These are phyloP conservation scores for Drosophila parthenogenetica DNA, from an alignment of 2,888 invertebrate species.

Conservation along the genomic window DNA sequence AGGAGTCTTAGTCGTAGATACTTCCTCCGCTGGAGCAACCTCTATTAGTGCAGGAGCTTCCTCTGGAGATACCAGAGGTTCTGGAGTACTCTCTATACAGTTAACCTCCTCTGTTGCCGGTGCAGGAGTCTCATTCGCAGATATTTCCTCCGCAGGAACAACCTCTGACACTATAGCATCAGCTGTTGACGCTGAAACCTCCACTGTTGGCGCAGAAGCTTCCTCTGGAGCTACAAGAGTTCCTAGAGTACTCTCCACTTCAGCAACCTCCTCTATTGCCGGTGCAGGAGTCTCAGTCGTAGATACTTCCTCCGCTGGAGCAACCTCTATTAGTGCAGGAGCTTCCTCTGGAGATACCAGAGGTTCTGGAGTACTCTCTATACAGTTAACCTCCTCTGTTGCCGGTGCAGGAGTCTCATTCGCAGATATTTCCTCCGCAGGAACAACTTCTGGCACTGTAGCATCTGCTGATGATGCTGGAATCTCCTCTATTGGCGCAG, in stretches of 20 bases:
- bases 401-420: neutral
- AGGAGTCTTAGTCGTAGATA: neutral
- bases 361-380: neutral
- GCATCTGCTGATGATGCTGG: neutral
- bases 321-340: too few species aligned
- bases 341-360: neutral
- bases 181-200: neutral
- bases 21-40: conserved; percentile 1
- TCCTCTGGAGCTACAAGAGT: neutral
- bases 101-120: neutral
- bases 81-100: neutral
- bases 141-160: neutral
- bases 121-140: neutral
- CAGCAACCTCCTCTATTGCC: neutral
- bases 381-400: neutral
- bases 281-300: neutral
- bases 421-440: neutral
- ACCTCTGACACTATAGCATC: too few species aligned
- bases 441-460: too few species aligned
- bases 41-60: too few species aligned
- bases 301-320: neutral
- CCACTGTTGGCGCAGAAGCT: neutral
- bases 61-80: neutral
- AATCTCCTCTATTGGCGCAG: neutral
- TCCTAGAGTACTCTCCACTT: neutral